Conservation (phyloP, 1,140 invertebrate genomes). For the Bombus affinis region DNA sequence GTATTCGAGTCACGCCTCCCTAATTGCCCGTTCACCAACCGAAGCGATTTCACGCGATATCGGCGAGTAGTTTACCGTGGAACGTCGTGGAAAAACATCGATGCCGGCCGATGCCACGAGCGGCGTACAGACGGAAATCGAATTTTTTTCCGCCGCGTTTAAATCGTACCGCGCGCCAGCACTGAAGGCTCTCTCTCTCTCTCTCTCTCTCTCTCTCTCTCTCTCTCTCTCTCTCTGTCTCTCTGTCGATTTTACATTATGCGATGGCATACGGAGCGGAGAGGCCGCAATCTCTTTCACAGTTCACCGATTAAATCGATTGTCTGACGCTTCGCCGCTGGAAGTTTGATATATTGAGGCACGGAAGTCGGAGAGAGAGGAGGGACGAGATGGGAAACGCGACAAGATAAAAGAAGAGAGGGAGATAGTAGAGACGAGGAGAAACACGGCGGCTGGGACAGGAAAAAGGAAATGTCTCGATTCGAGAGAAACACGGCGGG, state of each 20-base stretch:
- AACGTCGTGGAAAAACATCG: constrained; percentile 34
- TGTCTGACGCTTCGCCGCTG: constrained; percentile 64
- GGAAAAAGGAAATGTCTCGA: constrained; percentile 43
- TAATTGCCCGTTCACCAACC: constrained; percentile 31
- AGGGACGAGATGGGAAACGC: neutral
- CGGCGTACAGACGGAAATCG: constrained; percentile 48
- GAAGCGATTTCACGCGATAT: neutral
- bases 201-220: no score
- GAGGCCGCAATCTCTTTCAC: constrained; percentile 68
- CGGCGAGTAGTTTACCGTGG: constrained; percentile 1
- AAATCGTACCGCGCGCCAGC: constrained; percentile 32
- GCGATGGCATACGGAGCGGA: constrained; percentile 19
- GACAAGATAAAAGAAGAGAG: neutral
- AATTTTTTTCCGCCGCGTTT: constrained; percentile 32
- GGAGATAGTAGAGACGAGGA: neutral
- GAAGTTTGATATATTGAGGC: constrained; percentile 69
- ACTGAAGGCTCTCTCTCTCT: no score
- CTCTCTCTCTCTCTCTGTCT: neutral
- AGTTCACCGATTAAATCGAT: constrained; percentile 74
- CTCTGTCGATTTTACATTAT: constrained; percentile 64
- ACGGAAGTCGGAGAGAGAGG: neutral
- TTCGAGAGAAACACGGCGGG: constrained; percentile 20
- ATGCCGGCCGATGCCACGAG: no score
- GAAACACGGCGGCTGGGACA: neutral
- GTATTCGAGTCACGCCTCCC: constrained; percentile 21